These are phyloP conservation scores for Pristionchus mayeri DNA, from an alignment of 2,888 invertebrate genomes.

Conservation along the genomic window DNA sequence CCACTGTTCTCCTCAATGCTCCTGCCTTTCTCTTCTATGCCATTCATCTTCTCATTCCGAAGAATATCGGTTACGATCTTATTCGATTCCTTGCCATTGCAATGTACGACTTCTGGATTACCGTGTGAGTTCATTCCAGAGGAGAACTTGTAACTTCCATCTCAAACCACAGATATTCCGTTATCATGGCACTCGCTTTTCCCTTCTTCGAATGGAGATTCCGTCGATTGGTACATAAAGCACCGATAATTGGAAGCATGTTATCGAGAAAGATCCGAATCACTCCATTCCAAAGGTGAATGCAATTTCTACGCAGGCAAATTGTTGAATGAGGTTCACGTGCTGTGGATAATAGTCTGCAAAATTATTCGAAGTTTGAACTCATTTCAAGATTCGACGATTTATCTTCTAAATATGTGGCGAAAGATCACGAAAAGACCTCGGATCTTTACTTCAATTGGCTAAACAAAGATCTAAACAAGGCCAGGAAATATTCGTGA, in stretches of 20 bases:
- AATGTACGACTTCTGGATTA: slow-evolving; percentile 35
- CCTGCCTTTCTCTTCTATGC: slow-evolving; percentile 17
- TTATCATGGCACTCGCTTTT: slow-evolving; percentile 21
- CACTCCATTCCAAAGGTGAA: neutral
- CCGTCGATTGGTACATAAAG: neutral
- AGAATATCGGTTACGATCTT: slow-evolving; percentile 14
- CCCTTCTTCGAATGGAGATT: slow-evolving; percentile 14
- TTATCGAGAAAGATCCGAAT: slow-evolving; percentile 4
- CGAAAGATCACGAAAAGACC: neutral
- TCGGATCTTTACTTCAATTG: slow-evolving; percentile 18
- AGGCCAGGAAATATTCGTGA: slow-evolving; percentile 17
- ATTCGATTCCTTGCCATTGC: slow-evolving; percentile 18
- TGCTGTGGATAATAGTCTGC: neutral
- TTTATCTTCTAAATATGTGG: neutral
- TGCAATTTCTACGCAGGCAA: no score
- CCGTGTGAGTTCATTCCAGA: neutral
- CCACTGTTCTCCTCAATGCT: slow-evolving; percentile 14
- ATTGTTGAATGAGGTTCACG: no score
- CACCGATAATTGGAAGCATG: neutral
- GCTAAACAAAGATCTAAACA: slow-evolving; percentile 24
- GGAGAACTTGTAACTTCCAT: neutral
- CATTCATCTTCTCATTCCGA: neutral
- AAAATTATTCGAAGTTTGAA: no score
- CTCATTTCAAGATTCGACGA: slow-evolving; percentile 4
- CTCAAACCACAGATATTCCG: neutral